A percentile compares a stretch with the other conserved stretches of the same genome.
These are phyloP conservation scores for Python bivittatus DNA, from an alignment of 2,113 vertebrate species.

Conservation along the genomic window DNA sequence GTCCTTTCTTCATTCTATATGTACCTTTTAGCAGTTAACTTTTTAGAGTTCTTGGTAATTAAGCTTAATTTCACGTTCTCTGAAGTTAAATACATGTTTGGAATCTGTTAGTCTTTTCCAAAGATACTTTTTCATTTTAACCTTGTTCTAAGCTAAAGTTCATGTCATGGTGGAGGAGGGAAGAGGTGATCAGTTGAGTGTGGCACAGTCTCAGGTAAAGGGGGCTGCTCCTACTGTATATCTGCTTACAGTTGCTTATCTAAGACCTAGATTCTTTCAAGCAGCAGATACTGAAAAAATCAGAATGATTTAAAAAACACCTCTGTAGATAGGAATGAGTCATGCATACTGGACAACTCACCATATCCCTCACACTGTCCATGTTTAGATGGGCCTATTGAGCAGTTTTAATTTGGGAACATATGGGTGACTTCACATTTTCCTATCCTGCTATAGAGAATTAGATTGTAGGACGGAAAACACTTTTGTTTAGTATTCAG, in stretches of 20 bases:
- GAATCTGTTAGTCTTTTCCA: neutral
- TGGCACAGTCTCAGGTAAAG: neutral
- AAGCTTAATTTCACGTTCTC: neutral
- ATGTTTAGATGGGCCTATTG: neutral
- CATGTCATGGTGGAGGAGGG: neutral
- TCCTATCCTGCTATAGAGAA: neutral
- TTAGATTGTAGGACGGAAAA: neutral
- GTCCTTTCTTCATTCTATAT: neutral
- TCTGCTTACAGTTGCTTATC: neutral
- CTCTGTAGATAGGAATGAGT: neutral
- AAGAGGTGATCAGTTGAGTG: neutral
- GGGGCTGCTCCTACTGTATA: neutral
- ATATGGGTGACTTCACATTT: neutral
- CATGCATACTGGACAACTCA: neutral
- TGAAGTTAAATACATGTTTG: constrained; percentile 1
- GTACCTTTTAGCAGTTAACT: neutral
- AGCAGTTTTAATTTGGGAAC: neutral
- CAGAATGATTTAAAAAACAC: neutral
- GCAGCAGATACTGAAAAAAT: neutral
- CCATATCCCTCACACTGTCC: neutral
- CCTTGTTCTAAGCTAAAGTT: neutral
- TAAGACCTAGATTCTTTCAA: neutral
- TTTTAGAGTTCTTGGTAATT: neutral
- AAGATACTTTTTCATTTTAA: neutral
- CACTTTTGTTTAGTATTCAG: neutral